phyloP scores from a whole-genome alignment of 2,113 vertebrate genomes.

The Cariama cristata region DNA sequence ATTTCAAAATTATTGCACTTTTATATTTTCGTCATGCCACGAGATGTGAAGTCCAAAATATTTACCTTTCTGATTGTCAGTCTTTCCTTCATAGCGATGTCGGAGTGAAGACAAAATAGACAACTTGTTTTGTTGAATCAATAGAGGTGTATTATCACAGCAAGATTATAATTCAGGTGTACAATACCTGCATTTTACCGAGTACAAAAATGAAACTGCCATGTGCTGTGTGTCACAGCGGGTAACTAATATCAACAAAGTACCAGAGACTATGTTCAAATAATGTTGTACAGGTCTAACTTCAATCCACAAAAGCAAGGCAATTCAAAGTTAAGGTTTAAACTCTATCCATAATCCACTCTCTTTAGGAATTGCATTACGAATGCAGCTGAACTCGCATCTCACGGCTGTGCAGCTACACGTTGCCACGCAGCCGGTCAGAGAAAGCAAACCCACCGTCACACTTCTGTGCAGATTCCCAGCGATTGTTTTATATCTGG shows the following conservation, averaged over 20 bases:
- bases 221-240: slow-evolving; percentile 74
- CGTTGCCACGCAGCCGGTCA: neutral
- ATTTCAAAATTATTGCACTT: slow-evolving; percentile 72
- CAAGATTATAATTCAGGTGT: slow-evolving; percentile 81
- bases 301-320: slow-evolving; percentile 46
- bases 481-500: neutral
- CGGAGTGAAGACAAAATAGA: slow-evolving; percentile 75
- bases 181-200: slow-evolving; percentile 78
- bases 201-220: slow-evolving; percentile 58
- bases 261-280: slow-evolving; percentile 54
- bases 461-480: neutral
- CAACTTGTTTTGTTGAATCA: slow-evolving; percentile 79
- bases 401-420: neutral
- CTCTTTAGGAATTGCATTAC: neutral
- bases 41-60: slow-evolving; percentile 78
- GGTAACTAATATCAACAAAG: slow-evolving; percentile 75
- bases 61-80: slow-evolving; percentile 75
- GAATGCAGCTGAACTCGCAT: slow-evolving; percentile 31
- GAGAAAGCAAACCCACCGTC: neutral
- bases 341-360: slow-evolving; percentile 1
- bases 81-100: slow-evolving; percentile 64
- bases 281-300: slow-evolving; percentile 50
- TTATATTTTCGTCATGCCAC: slow-evolving; percentile 64
- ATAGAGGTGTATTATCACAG: slow-evolving; percentile 81
- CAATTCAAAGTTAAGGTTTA: slow-evolving; percentile 52